Conservation (phyloP, 2,888 invertebrate genomes). For the Trichopoda pennipes region DNA sequence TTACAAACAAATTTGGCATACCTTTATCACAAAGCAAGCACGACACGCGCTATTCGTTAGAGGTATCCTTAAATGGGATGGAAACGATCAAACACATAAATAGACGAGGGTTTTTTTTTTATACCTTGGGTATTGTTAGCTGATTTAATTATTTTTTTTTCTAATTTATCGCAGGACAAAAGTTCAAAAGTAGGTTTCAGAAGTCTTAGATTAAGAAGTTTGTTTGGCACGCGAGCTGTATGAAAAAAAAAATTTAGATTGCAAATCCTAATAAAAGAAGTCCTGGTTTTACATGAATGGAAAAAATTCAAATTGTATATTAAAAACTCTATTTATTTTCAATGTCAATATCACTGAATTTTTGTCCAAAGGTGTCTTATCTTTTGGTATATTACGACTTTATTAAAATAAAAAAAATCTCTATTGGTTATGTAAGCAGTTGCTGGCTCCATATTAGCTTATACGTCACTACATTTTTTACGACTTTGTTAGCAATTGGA, state of each 20-base stretch:
- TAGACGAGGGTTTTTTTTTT: neutral
- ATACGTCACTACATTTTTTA: no score
- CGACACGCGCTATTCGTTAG: constrained; percentile 19
- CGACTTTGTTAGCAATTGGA: no score
- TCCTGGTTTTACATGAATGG: no score
- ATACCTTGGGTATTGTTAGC: neutral
- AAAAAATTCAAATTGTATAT: no score
- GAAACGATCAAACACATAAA: neutral
- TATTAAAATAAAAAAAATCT: no score
- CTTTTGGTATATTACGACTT: no score
- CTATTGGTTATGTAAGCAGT: no score
- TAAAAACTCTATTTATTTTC: no score
- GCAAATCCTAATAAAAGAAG: no score
- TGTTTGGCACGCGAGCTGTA: neutral
- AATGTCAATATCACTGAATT: no score
- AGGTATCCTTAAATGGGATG: constrained; percentile 41
- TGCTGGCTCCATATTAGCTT: no score
- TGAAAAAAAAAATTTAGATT: neutral
- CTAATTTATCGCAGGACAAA: neutral
- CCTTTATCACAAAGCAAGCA: constrained; percentile 30
- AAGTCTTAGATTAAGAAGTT: neutral
- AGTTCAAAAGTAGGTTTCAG: neutral
- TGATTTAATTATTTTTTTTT: neutral
- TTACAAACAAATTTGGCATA: neutral
- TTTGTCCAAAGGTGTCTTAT: no score